Conservation (phyloP, 1,140 invertebrate species). For the Ooceraea biroi region DNA sequence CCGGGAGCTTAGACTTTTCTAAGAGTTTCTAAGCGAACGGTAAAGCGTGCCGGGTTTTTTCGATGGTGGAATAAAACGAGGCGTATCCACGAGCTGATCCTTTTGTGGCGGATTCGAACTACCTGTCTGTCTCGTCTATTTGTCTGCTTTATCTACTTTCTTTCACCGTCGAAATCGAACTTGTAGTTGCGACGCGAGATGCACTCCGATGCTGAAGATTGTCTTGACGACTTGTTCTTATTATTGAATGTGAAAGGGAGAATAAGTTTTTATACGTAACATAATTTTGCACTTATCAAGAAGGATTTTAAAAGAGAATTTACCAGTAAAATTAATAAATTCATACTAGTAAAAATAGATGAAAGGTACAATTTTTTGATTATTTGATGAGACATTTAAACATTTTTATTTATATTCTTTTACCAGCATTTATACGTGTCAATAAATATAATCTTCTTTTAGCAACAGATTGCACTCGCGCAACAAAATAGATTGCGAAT, state of each 20-base stretch:
- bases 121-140: conserved; percentile 44
- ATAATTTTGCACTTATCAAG: background rate
- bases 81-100: background rate
- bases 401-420: background rate
- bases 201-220: background rate
- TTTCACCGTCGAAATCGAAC: conserved; percentile 13
- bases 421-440: background rate
- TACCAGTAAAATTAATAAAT: no score
- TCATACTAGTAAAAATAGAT: no score
- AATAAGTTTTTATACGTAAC: conserved; percentile 7
- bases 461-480: no score
- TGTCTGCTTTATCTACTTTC: conserved; percentile 32
- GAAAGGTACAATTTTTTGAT: background rate
- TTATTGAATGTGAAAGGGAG: background rate
- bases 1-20: conserved; percentile 52
- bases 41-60: conserved; percentile 15
- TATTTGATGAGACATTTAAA: conserved; percentile 4
- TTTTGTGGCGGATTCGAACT: conserved; percentile 11
- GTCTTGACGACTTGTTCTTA: background rate
- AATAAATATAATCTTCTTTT: background rate
- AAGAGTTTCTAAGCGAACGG: conserved; percentile 57
- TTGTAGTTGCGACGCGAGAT: conserved; percentile 25
- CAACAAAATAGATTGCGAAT: background rate
- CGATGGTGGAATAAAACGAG: conserved; percentile 40
- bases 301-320: background rate